Conservation (phyloP, 1,140 invertebrate genomes). For the Littorina saxatilis region DNA sequence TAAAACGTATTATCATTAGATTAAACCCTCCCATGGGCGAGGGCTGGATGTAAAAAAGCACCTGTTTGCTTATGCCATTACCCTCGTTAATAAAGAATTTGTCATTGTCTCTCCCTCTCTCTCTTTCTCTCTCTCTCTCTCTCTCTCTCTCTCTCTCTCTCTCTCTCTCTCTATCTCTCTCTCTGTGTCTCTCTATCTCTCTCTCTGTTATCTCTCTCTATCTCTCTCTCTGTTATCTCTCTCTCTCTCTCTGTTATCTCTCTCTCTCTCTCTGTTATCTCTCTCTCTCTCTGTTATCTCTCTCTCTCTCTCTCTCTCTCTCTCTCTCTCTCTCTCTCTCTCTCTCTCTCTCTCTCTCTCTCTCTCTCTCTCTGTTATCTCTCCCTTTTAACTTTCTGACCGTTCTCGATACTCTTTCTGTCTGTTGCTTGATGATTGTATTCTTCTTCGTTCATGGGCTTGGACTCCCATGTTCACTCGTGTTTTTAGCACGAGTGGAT, state of each 20-base stretch:
- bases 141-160: neutral
- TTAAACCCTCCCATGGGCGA: too few species aligned
- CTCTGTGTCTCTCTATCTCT: neutral
- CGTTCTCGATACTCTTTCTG: too few species aligned
- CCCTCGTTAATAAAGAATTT: too few species aligned
- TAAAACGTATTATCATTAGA: too few species aligned
- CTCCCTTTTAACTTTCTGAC: neutral
- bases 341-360: neutral
- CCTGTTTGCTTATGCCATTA: too few species aligned
- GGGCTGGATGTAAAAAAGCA: too few species aligned
- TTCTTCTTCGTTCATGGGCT: too few species aligned
- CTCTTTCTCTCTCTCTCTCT: slow-evolving; percentile 1
- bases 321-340: slow-evolving; percentile 8
- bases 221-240: neutral
- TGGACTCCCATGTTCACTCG: too few species aligned
- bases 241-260: neutral
- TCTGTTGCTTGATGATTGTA: too few species aligned
- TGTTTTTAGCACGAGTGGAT: too few species aligned
- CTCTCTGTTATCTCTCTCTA: neutral
- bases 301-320: neutral
- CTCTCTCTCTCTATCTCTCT: neutral
- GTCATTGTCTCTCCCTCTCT: neutral
- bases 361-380: neutral
- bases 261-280: neutral
- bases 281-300: neutral